Base-by-base conservation (phyloP, 53 echinoderm and acorn worm species). In the Crossaster papposus region DNA sequence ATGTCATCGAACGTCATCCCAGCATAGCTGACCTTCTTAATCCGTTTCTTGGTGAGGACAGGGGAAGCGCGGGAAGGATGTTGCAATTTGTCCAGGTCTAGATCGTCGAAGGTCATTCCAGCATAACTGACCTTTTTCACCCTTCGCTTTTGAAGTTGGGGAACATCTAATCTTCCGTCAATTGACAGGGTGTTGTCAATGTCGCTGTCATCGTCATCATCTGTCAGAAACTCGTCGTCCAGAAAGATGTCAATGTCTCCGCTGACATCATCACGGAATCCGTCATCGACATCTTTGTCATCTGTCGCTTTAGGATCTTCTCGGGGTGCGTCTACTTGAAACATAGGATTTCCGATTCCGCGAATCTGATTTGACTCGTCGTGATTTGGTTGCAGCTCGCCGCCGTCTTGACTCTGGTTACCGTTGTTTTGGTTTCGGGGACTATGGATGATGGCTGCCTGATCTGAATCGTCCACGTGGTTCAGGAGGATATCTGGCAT, bases 1-100 rank as follows among this genome's bases (percentile, higher is more conserved):
- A 87, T 87, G 87, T 87, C 87, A 12, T 87, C 87, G 33, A 87
- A 87, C 24, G 75, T 87, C 87, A 87, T 76, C 17, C 87, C 87
- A 17, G 87, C 76, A 58, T 76, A 77, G 77, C 87, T 87, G 76
- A 87, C 77, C 87, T 74, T 74, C 75, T 74, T 74, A 14, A 33
- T 36, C 14, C 75, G 75, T 35, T 74, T 74, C 34, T 35, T 74
- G 22, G 75, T 3, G 9, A 26, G 7, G 9, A 3, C 68, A 23
- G 68, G 68, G 68, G 68, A 24, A n/a, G 26, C 28, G 4, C 11
- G 24, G 28, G 24, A n/a, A 68, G 68, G 75, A 20, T n/a, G 12
- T 74, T 36, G 1, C 22, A 74, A 33, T 36, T 74, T 74, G 51
- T 75, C n/a, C 87, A 34, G 33, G 36, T 87, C 87, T 63, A 87